phyloP scores from a whole-genome alignment of 1,140 invertebrate genomes.

The Pantala flavescens region DNA sequence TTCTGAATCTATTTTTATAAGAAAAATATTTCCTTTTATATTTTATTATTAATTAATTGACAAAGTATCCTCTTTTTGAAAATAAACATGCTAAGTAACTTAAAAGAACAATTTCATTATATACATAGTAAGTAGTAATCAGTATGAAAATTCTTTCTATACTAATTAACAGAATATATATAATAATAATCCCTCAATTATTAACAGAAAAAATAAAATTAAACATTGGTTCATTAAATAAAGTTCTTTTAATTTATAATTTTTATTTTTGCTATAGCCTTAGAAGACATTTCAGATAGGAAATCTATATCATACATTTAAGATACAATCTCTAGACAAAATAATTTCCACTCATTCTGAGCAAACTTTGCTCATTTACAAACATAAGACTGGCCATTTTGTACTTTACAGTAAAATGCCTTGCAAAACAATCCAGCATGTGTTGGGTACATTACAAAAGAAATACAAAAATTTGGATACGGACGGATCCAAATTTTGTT shows the following conservation, averaged over 20 bases:
- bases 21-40: too few relatives aligned
- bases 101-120: too few relatives aligned
- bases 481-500: constrained; percentile 9
- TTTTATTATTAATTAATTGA: too few relatives aligned
- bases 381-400: constrained; percentile 2
- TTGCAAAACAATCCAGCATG: background rate
- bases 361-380: background rate
- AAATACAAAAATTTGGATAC: background rate
- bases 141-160: too few relatives aligned
- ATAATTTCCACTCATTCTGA: constrained; percentile 3
- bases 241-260: background rate
- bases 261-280: constrained; percentile 3
- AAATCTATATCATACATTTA: constrained; percentile 1
- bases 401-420: constrained; percentile 7
- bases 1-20: too few relatives aligned
- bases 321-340: constrained; percentile 10
- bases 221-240: too few relatives aligned
- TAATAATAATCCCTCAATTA: too few relatives aligned
- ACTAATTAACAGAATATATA: too few relatives aligned
- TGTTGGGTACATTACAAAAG: background rate
- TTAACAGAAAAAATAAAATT: too few relatives aligned
- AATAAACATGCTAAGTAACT: too few relatives aligned
- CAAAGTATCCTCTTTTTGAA: too few relatives aligned
- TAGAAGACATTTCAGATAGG: constrained; percentile 9
- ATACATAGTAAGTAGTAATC: too few relatives aligned